These are phyloP conservation scores for Drosophila miranda DNA, from an alignment of 1,140 invertebrate species.

Conservation along the genomic window DNA sequence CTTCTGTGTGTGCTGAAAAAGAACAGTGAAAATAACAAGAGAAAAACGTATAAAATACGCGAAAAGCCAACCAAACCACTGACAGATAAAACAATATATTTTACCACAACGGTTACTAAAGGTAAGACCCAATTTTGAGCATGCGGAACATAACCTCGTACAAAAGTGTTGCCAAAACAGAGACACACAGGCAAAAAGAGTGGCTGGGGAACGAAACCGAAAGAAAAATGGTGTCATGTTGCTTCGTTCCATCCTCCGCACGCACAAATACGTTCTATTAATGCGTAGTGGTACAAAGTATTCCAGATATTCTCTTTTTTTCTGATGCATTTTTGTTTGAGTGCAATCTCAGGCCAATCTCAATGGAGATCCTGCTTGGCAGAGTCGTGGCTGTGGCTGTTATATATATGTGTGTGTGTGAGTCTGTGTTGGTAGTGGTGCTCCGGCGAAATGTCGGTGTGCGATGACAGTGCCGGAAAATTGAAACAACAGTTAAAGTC, in stretches of 20 bases:
- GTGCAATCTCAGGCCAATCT: slow-evolving; percentile 1
- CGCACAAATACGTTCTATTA: slow-evolving; percentile 5
- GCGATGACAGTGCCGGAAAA: slow-evolving; percentile 16
- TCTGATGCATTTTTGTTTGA: slow-evolving; percentile 26
- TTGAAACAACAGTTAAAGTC: slow-evolving; percentile 17
- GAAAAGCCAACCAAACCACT: slow-evolving; percentile 7
- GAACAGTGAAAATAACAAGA: slow-evolving; percentile 45
- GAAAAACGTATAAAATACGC: slow-evolving; percentile 31
- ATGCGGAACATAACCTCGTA: slow-evolving; percentile 80
- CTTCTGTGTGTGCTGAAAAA: slow-evolving; percentile 31
- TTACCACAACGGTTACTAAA: slow-evolving; percentile 54
- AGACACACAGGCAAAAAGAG: slow-evolving; percentile 8
- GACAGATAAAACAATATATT: slow-evolving; percentile 42
- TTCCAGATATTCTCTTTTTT: slow-evolving; percentile 18
- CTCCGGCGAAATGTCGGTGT: slow-evolving; percentile 32
- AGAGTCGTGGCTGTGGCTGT: slow-evolving; percentile 35
- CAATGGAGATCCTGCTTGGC: slow-evolving; percentile 14
- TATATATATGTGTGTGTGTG: too few species aligned
- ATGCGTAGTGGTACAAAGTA: neutral
- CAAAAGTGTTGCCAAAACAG: slow-evolving; percentile 64
- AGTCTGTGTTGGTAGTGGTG: too few species aligned
- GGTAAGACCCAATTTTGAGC: slow-evolving; percentile 58
- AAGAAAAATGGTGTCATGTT: slow-evolving; percentile 68
- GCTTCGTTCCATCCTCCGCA: slow-evolving; percentile 19
- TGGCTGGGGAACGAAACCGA: slow-evolving; percentile 27